Base-by-base conservation (phyloP, 2,797 vertebrate species). In the Tapirus indicus region DNA sequence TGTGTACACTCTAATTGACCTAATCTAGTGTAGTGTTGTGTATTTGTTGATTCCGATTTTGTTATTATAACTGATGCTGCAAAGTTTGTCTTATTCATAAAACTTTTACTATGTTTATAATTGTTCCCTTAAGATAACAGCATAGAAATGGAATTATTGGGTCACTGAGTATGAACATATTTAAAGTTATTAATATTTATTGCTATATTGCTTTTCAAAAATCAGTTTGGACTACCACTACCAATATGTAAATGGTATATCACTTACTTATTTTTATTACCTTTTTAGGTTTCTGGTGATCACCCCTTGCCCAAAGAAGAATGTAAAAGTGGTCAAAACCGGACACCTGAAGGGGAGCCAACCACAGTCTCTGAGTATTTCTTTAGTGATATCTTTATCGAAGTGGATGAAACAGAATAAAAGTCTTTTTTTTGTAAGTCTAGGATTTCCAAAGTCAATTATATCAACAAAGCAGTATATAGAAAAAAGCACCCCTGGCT, bases 321-420 rank as follows among this genome's bases (percentile, higher is more conserved):
- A 27, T 35, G 58, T 94, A 71, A 94, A 98, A 96, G 96, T 97
- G 93, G 96, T 56, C 95, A 96, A 95, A 98, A 80, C 49, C 74
- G 5, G 77, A 96, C 96, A 93, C 98, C 98, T 52, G 98, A 99
- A 72, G 99, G 99, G 82, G 99, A 99, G 83, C 98, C 99, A 72
- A 98, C 98, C 52, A 98, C 91, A 60, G 98, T 99, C n/a, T 99
- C 99, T 4, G 99, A 99, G 91, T 99, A 99, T 97, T 99, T 99
- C 98, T 99, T 99, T 87, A 99, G 97, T 97, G 99, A 99, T 97
- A 99, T 99, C 96, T 99, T 99, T 90, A 99, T 99, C 94, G 99
- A 99, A 66, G 99, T 99, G 72, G 99, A 99, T 90, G 99, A 99
- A 94, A 95, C 96, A 56, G 99, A 99, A 64, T 99, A 97, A 94